Evolutionary conservation across 2,888 invertebrate genomes (phyloP), one percentile per base, ranked within the genome.

Genomic region (Drosophila acutilabella): DNA sequence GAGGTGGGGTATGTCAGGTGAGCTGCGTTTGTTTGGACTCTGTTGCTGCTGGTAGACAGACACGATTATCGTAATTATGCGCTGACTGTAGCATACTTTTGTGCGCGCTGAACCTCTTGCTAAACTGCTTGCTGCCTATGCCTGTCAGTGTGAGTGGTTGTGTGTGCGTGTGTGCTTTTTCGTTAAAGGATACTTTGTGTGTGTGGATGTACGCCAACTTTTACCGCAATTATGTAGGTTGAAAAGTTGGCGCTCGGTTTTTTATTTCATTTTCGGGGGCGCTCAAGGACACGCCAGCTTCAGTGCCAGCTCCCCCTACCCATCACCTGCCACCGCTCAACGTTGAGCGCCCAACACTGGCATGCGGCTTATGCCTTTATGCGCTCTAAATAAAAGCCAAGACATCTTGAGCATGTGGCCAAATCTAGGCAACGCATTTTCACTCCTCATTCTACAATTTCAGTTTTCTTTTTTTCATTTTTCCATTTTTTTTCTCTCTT

Each of bases 1-100:
- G 52, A 30, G 30, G 30, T 30, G 30, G 26, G 30, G 30, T 61
- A 64, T 51, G 64, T 64, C 66, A 75, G 74, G 66, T 64, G 71
- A 71, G 64, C 57, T 58, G 33, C 38, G 38, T 61, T 75, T 67
- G 60, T 51, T 64, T 75, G 74, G 71, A 71, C 71, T 42, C 60
- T 59, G 56, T 53, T 51, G 60, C 71, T 67, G 64, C 47, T 71
- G 71, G 57, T 65, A 81, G 85, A 79, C 81, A 80, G 86, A 81
- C 82, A 80, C 88, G 88, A 88, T 89, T 88, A 88, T 89, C 86
- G 89, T 86, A 88, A 88, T 89, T 88, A 88, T 88, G 89, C 88
- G 81, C 71, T 69, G 79, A 74, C 67, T 75, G 76, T 79, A 88
- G 82, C 78, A 82, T 78, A 81, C 85, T 80, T 80, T 85, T 88